Conservation (phyloP, 1,140 invertebrate species). For the Tachypleus tridentatus region DNA sequence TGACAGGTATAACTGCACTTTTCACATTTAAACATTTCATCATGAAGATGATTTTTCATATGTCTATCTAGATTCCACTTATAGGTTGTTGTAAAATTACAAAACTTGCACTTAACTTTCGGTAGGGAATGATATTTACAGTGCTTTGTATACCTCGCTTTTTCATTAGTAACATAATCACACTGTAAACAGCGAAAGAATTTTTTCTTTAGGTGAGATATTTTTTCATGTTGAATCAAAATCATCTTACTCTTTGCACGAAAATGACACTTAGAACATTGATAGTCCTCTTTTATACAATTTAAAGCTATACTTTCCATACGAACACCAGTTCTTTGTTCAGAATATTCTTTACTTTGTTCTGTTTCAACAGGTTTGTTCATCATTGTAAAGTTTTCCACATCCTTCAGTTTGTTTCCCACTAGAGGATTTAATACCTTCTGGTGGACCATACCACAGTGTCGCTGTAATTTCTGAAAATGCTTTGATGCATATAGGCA, state of each 20-base stretch:
- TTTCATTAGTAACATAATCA: conserved; percentile 77
- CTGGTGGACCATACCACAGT: conserved; percentile 43
- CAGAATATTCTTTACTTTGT: too few relatives aligned
- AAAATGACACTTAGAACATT: conserved; percentile 24
- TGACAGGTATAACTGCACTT: conserved; percentile 84
- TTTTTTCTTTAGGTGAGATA: conserved; percentile 35
- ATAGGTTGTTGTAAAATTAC: conserved; percentile 83
- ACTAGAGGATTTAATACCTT: background rate
- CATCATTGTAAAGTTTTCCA: too few relatives aligned
- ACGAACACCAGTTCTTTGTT: too few relatives aligned
- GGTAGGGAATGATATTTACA: conserved; percentile 89
- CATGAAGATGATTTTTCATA: conserved; percentile 69
- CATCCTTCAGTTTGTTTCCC: too few relatives aligned
- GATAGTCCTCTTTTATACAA: too few relatives aligned
- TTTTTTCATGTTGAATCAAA: conserved; percentile 38
- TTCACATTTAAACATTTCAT: conserved; percentile 65
- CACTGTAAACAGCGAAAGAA: conserved; percentile 80
- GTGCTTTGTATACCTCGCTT: conserved; percentile 79
- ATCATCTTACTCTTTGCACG: conserved; percentile 30
- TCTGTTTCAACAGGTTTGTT: too few relatives aligned
- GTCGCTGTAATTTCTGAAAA: conserved; percentile 67
- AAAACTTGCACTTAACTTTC: conserved; percentile 83
- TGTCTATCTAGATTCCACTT: conserved; percentile 89
- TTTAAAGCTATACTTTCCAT: too few relatives aligned
- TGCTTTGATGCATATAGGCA: conserved; percentile 75